These are phyloP conservation scores for Trissolcus brochymenae DNA, from an alignment of 2,888 invertebrate genomes.

Conservation along the genomic window DNA sequence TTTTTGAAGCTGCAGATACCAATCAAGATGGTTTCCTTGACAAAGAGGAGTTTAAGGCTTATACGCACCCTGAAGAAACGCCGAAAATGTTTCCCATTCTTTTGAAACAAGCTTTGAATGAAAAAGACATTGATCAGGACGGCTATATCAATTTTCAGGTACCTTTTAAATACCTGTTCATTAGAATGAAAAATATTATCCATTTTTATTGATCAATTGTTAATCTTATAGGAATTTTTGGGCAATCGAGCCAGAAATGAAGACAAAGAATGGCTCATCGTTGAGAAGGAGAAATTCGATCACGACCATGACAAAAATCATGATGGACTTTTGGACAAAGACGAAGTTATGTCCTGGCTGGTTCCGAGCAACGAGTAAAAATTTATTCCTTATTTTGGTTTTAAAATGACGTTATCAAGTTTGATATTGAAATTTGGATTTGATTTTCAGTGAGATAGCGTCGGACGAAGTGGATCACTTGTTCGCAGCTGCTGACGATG, in stretches of 20 bases:
- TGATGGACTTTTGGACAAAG: conserved; percentile 87
- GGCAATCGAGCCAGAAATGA: conserved; percentile 83
- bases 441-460: conserved; percentile 84
- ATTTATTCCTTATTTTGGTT: conserved; percentile 1
- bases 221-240: conserved; percentile 81
- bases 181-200: background rate
- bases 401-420: background rate
- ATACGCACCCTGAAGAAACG: conserved; percentile 96
- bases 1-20: conserved; percentile 91
- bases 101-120: conserved; percentile 87
- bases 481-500: conserved; percentile 90
- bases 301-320: conserved; percentile 89
- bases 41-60: conserved; percentile 88
- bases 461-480: conserved; percentile 93
- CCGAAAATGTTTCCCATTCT: conserved; percentile 89
- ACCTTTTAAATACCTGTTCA: background rate
- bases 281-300: conserved; percentile 90
- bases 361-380: conserved; percentile 92
- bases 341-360: conserved; percentile 92
- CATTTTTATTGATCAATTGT: background rate
- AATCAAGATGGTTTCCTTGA: conserved; percentile 88
- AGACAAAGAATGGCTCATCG: conserved; percentile 84
- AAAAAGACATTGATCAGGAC: conserved; percentile 91
- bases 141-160: conserved; percentile 87
- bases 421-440: background rate